Percentiles rank a stretch among this genome's conserved stretches.
Evolutionary conservation across 2,113 vertebrate species (phyloP).

Genomic region (Todiramphus saurophagus): DNA sequence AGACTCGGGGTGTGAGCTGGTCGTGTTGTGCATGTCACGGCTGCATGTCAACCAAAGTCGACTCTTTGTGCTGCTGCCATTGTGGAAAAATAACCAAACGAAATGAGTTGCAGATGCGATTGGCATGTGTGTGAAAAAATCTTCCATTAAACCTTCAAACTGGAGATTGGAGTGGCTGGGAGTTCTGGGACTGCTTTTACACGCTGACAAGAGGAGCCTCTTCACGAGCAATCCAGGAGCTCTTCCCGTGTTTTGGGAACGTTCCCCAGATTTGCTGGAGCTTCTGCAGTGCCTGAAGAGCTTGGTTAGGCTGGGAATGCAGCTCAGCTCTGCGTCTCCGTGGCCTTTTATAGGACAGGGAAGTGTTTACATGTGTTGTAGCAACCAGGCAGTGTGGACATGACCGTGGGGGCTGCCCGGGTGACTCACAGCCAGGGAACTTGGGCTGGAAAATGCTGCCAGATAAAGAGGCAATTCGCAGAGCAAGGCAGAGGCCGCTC

Average conservation of each 20-base stretch:
- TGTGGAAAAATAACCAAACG: background rate
- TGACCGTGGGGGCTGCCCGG: background rate
- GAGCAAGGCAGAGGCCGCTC: background rate
- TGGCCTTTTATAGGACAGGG: conserved; percentile 27
- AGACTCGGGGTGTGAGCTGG: background rate
- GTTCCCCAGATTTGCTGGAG: background rate
- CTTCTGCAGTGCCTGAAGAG: background rate
- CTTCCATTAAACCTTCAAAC: conserved; percentile 26
- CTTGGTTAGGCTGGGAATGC: conserved; percentile 13
- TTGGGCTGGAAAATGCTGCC: background rate
- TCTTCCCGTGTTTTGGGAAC: background rate
- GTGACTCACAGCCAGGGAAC: conserved; percentile 64
- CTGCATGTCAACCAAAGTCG: background rate
- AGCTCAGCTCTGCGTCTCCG: background rate
- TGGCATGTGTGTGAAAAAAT: background rate
- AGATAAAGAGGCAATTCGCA: background rate
- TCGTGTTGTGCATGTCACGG: background rate
- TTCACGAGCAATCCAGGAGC: background rate
- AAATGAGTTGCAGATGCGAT: background rate
- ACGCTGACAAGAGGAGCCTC: background rate
- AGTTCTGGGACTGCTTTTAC: background rate
- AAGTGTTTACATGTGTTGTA: conserved; percentile 71
- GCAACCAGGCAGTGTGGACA: conserved; percentile 46
- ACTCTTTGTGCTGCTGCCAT: background rate
- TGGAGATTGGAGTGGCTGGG: background rate